Percentiles rank a stretch among this genome's conserved stretches.
phyloP scores from a whole-genome alignment of 2,113 vertebrate genomes.

The Macrotus californicus region DNA sequence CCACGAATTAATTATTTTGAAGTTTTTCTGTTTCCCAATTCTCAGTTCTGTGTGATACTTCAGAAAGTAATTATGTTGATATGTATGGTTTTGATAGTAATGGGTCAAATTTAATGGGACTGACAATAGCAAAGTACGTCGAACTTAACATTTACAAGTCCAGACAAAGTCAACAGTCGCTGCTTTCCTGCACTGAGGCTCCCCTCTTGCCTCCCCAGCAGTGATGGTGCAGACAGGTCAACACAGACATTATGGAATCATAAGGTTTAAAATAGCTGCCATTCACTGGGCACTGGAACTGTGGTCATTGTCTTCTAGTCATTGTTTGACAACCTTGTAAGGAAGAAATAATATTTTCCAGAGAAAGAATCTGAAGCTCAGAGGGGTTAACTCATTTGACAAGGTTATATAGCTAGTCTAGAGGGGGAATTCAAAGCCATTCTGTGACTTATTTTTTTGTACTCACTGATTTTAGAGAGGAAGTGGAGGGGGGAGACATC shows the following conservation, averaged over 20 bases:
- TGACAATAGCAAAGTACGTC: neutral
- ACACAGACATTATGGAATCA: neutral
- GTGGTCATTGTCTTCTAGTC: neutral
- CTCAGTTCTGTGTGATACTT: neutral
- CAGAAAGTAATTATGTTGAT: neutral
- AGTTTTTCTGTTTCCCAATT: neutral
- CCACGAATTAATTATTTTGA: neutral
- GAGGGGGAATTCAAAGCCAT: neutral
- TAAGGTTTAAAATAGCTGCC: conserved; percentile 1
- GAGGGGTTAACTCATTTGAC: conserved; percentile 31
- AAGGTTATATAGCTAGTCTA: conserved; percentile 1
- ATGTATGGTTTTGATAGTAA: neutral
- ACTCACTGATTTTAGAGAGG: no score
- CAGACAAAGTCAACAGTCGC: neutral
- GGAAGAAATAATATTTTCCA: neutral
- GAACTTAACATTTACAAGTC: neutral
- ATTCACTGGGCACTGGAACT: neutral
- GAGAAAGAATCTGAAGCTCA: neutral
- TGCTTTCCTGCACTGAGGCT: neutral
- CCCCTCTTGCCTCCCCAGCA: neutral
- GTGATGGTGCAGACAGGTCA: neutral
- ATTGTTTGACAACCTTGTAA: neutral
- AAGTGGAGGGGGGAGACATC: no score
- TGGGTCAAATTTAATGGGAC: neutral
- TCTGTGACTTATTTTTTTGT: neutral